phyloP scores from a whole-genome alignment of 2,113 vertebrate species.

The Tachuris rubrigastra region DNA sequence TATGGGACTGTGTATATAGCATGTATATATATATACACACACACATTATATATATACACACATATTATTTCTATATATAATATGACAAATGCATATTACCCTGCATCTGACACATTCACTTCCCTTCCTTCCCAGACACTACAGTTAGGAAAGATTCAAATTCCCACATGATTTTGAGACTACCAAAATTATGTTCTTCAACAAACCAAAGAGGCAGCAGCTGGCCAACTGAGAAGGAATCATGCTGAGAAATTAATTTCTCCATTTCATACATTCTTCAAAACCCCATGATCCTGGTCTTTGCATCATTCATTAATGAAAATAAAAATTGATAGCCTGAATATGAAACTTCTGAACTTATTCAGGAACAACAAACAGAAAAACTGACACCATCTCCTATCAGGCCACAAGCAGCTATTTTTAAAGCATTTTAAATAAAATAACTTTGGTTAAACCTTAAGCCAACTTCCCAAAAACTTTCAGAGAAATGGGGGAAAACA shows the following conservation, averaged over 20 bases:
- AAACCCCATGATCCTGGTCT: not conserved
- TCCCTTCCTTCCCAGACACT: not conserved
- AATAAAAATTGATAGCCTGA: not conserved
- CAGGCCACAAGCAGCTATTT: not conserved
- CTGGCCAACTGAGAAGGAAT: not conserved
- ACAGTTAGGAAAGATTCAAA: not conserved
- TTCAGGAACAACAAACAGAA: not conserved
- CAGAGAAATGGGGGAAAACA: not conserved
- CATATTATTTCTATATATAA: not conserved
- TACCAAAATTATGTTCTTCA: not conserved
- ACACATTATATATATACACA: not conserved
- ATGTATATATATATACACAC: fast-evolving
- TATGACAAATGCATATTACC: not conserved
- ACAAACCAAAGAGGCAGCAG: not conserved
- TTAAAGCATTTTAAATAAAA: not conserved
- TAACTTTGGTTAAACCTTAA: not conserved
- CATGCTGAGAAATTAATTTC: not conserved
- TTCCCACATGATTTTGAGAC: not conserved
- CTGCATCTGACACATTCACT: not conserved
- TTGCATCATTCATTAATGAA: not conserved
- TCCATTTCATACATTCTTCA: not conserved
- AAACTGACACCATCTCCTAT: fast-evolving
- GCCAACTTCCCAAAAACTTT: not conserved
- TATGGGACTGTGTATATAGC: not conserved
- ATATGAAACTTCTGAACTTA: not conserved